Conservation (phyloP, 2,113 vertebrate genomes). For the Dendrocopos noguchii region DNA sequence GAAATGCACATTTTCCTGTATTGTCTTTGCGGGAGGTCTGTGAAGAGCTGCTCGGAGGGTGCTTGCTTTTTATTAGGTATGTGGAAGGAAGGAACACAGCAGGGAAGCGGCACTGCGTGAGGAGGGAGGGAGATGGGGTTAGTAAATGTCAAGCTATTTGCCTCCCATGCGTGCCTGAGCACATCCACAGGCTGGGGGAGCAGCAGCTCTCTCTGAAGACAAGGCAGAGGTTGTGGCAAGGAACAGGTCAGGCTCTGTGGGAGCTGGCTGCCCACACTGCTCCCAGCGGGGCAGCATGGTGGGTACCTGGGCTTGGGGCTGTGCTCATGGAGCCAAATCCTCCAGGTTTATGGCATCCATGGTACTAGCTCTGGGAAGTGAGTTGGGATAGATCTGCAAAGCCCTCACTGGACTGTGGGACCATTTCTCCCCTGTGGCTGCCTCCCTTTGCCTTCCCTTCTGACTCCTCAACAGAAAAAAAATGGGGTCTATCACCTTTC, state of each 20-base stretch:
- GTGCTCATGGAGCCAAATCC: not conserved
- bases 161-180: not conserved
- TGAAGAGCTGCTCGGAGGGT: constrained; percentile 4
- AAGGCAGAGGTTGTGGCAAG: not conserved
- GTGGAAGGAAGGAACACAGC: not conserved
- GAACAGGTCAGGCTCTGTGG: not conserved
- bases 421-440: not conserved
- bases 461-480: not conserved
- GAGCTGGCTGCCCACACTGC: accelerated
- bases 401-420: not conserved
- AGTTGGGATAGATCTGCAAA: not conserved
- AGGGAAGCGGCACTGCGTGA: not conserved
- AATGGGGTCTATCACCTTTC: not conserved
- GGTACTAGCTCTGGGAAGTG: not conserved
- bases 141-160: constrained; percentile 32
- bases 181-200: not conserved
- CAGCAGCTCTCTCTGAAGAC: accelerated
- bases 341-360: not conserved
- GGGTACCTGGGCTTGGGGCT: not conserved
- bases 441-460: not conserved
- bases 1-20: not conserved
- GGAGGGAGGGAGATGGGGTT: not conserved
- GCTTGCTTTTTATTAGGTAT: not conserved
- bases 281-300: accelerated
- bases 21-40: not conserved